These are phyloP conservation scores for Phasia obesa DNA, from an alignment of 2,888 invertebrate genomes.

Conservation along the genomic window DNA sequence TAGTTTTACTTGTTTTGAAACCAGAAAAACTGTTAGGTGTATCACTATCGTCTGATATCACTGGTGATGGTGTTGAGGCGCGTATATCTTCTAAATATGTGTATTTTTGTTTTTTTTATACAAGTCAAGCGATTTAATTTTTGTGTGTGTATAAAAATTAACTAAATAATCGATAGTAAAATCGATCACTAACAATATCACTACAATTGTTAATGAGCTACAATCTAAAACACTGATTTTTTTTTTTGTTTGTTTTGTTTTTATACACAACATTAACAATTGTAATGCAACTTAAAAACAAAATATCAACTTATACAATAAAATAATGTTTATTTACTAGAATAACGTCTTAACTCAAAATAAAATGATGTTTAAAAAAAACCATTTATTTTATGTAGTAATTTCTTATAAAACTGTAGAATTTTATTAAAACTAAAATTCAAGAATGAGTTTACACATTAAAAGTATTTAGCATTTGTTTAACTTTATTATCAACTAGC, in stretches of 20 bases:
- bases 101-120: conserved; percentile 60
- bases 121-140: conserved; percentile 40
- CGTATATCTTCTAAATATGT: conserved; percentile 72
- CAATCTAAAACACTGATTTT: not conserved
- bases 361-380: too few relatives aligned
- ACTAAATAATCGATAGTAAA: conserved; percentile 40
- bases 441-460: too few relatives aligned
- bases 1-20: conserved; percentile 15
- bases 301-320: conserved; percentile 5
- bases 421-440: too few relatives aligned
- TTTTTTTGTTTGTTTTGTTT: not conserved
- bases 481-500: too few relatives aligned
- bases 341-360: too few relatives aligned
- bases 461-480: too few relatives aligned
- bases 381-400: too few relatives aligned
- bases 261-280: conserved; percentile 42
- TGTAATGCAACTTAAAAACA: conserved; percentile 34
- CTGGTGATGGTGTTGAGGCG: conserved; percentile 72
- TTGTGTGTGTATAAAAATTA: conserved; percentile 27
- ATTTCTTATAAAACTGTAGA: too few relatives aligned
- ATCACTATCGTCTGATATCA: conserved; percentile 70
- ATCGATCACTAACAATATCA: conserved; percentile 38
- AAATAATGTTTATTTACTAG: not conserved
- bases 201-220: conserved; percentile 56
- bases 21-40: conserved; percentile 28